Evolutionary conservation across 2,888 invertebrate species (phyloP).

Genomic region (Brachylomia viminalis): DNA sequence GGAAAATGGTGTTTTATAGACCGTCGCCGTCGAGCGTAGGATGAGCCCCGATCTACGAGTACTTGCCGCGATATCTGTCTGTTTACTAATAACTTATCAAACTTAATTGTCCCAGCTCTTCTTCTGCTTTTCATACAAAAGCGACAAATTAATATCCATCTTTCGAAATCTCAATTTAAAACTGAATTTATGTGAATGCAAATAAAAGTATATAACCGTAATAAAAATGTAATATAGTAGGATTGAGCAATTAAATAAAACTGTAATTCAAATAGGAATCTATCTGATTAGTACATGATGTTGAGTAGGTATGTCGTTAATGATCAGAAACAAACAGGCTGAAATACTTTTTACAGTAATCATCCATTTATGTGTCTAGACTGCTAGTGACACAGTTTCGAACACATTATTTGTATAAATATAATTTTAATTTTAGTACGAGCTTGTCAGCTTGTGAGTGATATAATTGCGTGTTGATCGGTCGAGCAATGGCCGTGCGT

Average conservation of each 20-base stretch:
- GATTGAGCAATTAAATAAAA: constrained; percentile 38
- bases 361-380: constrained; percentile 20
- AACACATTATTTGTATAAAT: not conserved
- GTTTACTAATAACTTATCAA: constrained; percentile 59
- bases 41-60: constrained; percentile 59
- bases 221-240: constrained; percentile 25
- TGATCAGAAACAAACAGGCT: constrained; percentile 20
- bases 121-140: constrained; percentile 10
- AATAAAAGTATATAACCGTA: constrained; percentile 32
- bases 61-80: constrained; percentile 56
- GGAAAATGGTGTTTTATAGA: constrained; percentile 72
- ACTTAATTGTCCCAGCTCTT: constrained; percentile 55
- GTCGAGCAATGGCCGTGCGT: constrained; percentile 58
- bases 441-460: constrained; percentile 16
- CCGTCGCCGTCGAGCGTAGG: constrained; percentile 67
- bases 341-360: constrained; percentile 40
- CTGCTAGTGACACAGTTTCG: constrained; percentile 3
- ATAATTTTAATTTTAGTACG: not conserved
- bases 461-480: constrained; percentile 37
- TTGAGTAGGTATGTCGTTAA: constrained; percentile 12
- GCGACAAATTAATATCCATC: constrained; percentile 25
- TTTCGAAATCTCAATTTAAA: constrained; percentile 36
- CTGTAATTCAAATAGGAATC: constrained; percentile 18
- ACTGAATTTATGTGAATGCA: constrained; percentile 30
- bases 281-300: constrained; percentile 16